Evolutionary conservation across 1,140 invertebrate genomes (phyloP).

Genomic region (Papilio xuthus): DNA sequence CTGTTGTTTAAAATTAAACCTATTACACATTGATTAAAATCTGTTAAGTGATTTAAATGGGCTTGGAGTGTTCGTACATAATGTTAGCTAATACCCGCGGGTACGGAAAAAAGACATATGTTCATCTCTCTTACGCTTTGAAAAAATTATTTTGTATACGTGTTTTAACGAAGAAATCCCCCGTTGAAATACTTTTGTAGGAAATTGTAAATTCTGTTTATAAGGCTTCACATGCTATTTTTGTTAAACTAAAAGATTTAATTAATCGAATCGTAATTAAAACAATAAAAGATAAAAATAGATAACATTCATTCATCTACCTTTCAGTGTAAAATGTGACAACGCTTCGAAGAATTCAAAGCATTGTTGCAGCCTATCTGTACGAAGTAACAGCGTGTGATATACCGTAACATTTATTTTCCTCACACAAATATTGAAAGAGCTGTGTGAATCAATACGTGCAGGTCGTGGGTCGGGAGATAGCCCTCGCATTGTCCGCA

Average conservation of each 20-base stretch:
- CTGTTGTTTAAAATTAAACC: neutral
- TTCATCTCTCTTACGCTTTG: too few relatives aligned
- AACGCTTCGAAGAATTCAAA: neutral
- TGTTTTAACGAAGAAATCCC: too few relatives aligned
- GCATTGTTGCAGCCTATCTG: neutral
- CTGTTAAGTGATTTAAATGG: neutral
- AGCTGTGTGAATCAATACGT: conserved; percentile 17
- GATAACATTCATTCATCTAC: neutral
- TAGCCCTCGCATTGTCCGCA: conserved; percentile 44
- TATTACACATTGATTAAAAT: neutral
- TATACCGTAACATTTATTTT: conserved; percentile 1
- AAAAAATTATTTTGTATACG: too few relatives aligned
- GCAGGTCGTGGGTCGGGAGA: neutral
- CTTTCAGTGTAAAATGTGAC: neutral
- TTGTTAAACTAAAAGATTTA: too few relatives aligned
- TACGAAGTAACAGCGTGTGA: neutral
- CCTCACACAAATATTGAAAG: conserved; percentile 15
- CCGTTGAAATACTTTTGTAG: too few relatives aligned
- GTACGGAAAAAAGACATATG: too few relatives aligned
- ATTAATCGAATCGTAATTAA: neutral
- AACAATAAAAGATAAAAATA: neutral
- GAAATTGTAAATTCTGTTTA: too few relatives aligned
- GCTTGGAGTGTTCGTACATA: neutral
- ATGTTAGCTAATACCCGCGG: neutral
- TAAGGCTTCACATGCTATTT: too few relatives aligned